Conservation (phyloP, 2,797 vertebrate species). For the Melopsittacus undulatus region DNA sequence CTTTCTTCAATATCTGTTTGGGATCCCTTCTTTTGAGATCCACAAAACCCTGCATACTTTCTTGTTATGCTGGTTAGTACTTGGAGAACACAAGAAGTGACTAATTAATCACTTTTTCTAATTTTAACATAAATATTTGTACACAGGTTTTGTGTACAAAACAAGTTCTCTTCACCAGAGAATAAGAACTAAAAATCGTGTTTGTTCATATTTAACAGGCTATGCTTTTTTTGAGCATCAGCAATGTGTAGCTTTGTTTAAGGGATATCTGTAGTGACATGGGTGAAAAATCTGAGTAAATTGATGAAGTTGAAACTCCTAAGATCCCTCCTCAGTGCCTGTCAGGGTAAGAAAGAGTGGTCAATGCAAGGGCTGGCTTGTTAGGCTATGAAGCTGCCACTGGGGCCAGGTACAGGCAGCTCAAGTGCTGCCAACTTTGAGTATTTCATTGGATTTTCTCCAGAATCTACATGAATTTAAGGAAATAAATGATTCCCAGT, state of each 20-base stretch:
- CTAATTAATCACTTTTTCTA: background rate
- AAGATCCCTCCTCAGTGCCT: background rate
- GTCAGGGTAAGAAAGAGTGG: background rate
- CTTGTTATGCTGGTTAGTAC: background rate
- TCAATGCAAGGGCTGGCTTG: background rate
- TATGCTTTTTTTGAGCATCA: background rate
- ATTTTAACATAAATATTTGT: background rate
- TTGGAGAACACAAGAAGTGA: background rate
- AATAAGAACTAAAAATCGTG: background rate
- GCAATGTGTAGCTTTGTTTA: background rate
- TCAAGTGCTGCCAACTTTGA: too few species aligned
- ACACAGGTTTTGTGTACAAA: background rate
- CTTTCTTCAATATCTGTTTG: background rate
- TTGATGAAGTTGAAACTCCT: background rate
- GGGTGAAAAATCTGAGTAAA: background rate
- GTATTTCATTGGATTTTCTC: background rate
- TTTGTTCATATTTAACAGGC: background rate
- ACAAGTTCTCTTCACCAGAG: background rate
- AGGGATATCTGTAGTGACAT: fast-evolving
- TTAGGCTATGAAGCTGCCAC: background rate
- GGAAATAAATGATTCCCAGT: background rate
- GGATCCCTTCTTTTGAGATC: background rate
- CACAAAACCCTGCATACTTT: background rate
- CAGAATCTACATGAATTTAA: background rate
- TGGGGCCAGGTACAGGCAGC: background rate